These are phyloP conservation scores for Leucophora obtusa DNA, from an alignment of 2,888 invertebrate species.

Conservation along the genomic window DNA sequence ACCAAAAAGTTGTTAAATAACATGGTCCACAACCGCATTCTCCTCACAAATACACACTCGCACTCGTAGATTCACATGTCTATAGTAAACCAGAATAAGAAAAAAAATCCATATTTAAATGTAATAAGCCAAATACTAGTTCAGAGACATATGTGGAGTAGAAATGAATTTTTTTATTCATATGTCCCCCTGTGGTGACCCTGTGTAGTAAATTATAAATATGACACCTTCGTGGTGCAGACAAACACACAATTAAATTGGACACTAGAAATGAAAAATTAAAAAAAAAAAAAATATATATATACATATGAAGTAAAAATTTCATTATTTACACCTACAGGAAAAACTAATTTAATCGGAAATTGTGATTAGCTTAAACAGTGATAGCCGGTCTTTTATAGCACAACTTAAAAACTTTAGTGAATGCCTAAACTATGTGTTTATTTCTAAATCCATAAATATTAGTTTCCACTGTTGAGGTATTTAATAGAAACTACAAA, in stretches of 20 bases:
- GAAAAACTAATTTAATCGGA: neutral
- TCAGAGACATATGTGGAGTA: constrained; percentile 56
- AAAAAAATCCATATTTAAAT: constrained; percentile 13
- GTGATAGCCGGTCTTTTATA: too few species aligned
- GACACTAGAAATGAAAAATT: constrained; percentile 60
- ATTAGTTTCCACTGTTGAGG: neutral
- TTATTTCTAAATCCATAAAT: neutral
- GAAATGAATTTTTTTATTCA: constrained; percentile 50
- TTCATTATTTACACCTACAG: constrained; percentile 2
- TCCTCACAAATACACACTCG: constrained; percentile 36
- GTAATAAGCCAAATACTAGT: neutral
- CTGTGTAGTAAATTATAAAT: constrained; percentile 76
- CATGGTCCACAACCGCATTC: constrained; percentile 60
- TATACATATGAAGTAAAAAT: constrained; percentile 21
- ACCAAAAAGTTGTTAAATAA: constrained; percentile 62
- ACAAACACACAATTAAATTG: constrained; percentile 66
- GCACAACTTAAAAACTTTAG: too few species aligned
- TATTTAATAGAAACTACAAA: neutral
- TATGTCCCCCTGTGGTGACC: constrained; percentile 73
- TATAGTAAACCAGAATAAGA: neutral
- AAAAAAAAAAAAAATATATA: constrained; percentile 19
- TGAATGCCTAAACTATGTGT: too few species aligned
- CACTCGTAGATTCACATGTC: neutral
- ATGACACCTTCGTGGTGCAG: constrained; percentile 73
- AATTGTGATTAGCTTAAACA: neutral